Conservation (phyloP, 1,140 invertebrate genomes). For the Drosophila baimaii region DNA sequence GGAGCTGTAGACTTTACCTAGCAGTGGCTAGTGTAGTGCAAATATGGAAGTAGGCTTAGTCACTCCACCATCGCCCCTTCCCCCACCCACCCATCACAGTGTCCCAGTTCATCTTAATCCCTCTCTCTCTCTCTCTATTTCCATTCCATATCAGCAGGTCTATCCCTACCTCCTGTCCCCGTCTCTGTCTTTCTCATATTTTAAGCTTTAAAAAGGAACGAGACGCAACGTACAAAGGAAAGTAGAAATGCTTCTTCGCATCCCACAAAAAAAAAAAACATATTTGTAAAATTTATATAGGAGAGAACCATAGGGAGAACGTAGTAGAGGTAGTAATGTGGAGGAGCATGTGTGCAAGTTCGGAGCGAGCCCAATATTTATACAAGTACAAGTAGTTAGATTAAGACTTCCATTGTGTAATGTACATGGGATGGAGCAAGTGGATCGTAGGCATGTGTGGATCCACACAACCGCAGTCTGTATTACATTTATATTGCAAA, state of each 20-base stretch:
- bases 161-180: constrained; percentile 3
- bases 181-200: constrained; percentile 55
- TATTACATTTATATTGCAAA: constrained; percentile 32
- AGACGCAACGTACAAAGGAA: constrained; percentile 51
- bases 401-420: too few relatives aligned
- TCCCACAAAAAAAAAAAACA: neutral
- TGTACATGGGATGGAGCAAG: too few relatives aligned
- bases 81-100: constrained; percentile 13
- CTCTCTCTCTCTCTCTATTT: neutral
- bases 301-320: neutral
- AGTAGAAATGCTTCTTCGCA: constrained; percentile 10
- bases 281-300: constrained; percentile 40
- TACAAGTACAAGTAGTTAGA: constrained; percentile 32
- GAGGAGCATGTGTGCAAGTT: neutral
- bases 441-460: constrained; percentile 2
- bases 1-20: constrained; percentile 27
- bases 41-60: constrained; percentile 40
- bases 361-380: constrained; percentile 26
- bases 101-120: constrained; percentile 17
- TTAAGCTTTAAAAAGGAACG: constrained; percentile 60
- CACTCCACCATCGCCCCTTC: neutral
- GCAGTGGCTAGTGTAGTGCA: constrained; percentile 38
- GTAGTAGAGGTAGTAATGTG: neutral
- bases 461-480: constrained; percentile 11
- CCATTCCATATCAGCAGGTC: neutral